Evolutionary conservation across 2,113 vertebrate genomes (phyloP).

Genomic region (Phalacrocorax aristotelis): DNA sequence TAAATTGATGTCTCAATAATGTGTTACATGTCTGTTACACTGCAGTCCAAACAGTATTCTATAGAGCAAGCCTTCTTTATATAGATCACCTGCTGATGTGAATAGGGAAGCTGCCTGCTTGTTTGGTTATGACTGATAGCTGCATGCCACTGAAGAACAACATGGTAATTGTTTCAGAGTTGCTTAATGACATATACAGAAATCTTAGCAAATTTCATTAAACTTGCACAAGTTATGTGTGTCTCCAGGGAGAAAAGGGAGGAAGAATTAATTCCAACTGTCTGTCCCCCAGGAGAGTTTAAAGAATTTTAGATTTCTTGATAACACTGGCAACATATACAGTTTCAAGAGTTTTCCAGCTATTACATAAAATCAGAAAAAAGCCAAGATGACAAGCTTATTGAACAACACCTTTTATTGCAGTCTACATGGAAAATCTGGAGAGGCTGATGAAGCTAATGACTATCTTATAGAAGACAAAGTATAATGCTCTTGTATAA

Average conservation of each 20-base stretch:
- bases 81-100: slow-evolving; percentile 50
- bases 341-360: background rate
- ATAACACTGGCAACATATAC: background rate
- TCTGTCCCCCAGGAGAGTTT: background rate
- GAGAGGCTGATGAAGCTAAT: background rate
- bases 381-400: background rate
- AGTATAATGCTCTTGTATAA: background rate
- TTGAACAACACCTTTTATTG: background rate
- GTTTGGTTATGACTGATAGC: background rate
- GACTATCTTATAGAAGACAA: background rate
- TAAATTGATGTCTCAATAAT: slow-evolving; percentile 68
- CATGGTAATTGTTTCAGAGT: background rate
- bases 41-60: slow-evolving; percentile 38
- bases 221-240: background rate
- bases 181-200: background rate
- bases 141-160: slow-evolving; percentile 9
- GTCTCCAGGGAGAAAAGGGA: background rate
- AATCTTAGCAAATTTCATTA: slow-evolving; percentile 37
- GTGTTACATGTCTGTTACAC: slow-evolving; percentile 59
- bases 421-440: background rate
- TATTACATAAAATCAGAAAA: background rate
- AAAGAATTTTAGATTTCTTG: background rate
- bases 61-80: slow-evolving; percentile 44
- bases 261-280: background rate
- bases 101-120: background rate